phyloP scores from a whole-genome alignment of 2,113 vertebrate genomes.

The Clinocottus analis region DNA sequence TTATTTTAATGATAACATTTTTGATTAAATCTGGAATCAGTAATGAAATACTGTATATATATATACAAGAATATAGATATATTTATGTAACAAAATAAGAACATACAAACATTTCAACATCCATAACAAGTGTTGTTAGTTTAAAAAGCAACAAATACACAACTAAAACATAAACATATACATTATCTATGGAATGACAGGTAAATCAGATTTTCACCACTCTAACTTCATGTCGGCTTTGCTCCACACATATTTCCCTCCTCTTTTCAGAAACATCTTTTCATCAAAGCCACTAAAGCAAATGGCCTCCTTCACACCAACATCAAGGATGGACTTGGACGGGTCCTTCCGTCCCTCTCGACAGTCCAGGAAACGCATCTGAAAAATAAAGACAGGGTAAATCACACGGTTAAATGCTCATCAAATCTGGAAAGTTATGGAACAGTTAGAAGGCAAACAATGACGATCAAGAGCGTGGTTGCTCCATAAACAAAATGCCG shows the following conservation, averaged over 20 bases:
- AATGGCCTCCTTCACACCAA: conserved; percentile 90
- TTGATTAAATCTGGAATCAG: conserved; percentile 3
- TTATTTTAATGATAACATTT: not conserved
- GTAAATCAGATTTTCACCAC: conserved; percentile 83
- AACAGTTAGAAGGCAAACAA: not conserved
- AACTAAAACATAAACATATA: not conserved
- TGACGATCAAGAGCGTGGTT: not conserved
- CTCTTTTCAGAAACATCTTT: conserved; percentile 91
- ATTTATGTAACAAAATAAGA: not conserved
- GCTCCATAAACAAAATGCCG: conserved; percentile 5
- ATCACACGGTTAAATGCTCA: not conserved
- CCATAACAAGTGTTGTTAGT: not conserved
- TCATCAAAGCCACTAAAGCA: conserved; percentile 95
- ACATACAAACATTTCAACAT: not conserved
- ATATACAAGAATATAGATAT: not conserved
- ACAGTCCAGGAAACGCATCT: conserved; percentile 98
- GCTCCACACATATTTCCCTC: conserved; percentile 95
- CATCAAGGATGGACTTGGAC: conserved; percentile 92
- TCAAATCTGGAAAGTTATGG: not conserved
- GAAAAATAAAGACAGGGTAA: conserved; percentile 14
- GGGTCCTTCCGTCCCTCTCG: conserved; percentile 91
- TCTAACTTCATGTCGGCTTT: conserved; percentile 93
- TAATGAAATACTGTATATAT: not conserved
- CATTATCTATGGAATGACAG: not conserved
- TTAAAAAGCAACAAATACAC: not conserved